phyloP scores from a whole-genome alignment of 2,797 vertebrate genomes.

The Podarcis siculus region DNA sequence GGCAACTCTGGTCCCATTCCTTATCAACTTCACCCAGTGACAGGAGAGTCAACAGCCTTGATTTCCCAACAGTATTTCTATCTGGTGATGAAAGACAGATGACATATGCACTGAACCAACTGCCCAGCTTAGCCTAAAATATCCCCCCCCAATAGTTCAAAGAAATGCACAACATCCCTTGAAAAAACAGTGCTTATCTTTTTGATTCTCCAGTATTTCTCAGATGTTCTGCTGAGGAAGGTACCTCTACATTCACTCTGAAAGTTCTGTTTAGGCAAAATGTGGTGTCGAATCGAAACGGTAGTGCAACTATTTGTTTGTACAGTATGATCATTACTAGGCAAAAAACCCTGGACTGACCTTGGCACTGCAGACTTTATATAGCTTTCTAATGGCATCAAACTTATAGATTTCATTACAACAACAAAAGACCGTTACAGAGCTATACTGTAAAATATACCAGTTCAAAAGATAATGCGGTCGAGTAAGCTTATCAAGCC shows the following conservation, averaged over 20 bases:
- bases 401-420: conserved; percentile 53
- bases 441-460: conserved; percentile 36
- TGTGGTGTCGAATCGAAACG: background rate
- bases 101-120: background rate
- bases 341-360: background rate
- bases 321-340: background rate
- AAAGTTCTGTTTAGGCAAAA: background rate
- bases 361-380: conserved; percentile 38
- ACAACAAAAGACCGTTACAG: conserved; percentile 53
- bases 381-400: conserved; percentile 21
- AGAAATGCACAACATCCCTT: background rate
- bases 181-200: background rate
- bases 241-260: background rate
- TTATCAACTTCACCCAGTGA: background rate
- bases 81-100: background rate
- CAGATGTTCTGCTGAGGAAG: background rate
- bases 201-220: background rate
- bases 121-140: background rate
- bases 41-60: background rate
- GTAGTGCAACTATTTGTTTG: background rate
- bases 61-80: background rate
- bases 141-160: background rate
- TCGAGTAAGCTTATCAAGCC: conserved; percentile 39
- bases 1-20: background rate
- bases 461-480: conserved; percentile 58